Base-by-base conservation (phyloP, 2,113 vertebrate species). In the Casuarius casuarius region DNA sequence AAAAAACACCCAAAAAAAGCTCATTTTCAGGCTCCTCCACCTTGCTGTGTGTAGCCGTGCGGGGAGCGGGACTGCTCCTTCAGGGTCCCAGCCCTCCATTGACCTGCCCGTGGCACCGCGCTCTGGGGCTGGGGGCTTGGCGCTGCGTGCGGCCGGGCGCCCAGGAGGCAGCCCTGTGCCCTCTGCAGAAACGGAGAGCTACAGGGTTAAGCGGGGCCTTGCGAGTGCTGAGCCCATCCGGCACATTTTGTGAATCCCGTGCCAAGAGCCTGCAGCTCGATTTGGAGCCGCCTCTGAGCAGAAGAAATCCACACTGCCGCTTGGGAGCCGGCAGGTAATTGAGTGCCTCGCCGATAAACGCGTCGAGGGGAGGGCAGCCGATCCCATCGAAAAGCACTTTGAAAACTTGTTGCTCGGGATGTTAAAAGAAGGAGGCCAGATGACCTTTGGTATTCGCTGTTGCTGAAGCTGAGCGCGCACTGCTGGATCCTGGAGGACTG, bases 281-380 rank as follows among this genome's bases (percentile, higher is more conserved):
- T 52, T 84, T 66, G 46, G 44, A 86, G 40, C 7, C 51, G 19
- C 5, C 11, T 67, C 12, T 0, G 21, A 52, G 28, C n/a, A 73
- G 63, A 40, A 15, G 46, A 10, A 23, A 25, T 4, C 26, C 19
- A 48, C 19, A 58, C 15, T 7, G 54, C 15, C 54, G 13, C 29
- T 16, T 29, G 46, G 78, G 35, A 88, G 7, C 7, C 9, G 26
- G 6, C 1, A 31, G 9, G 46, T 61, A n/a, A 23, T 0, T 1
- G 4, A n/a, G 23, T 5, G n/a, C 7, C 38, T 52, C 71, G 76
- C 26, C 40, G 28, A 6, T 3, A 10, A 63, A 26, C 0, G 0
- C 12, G 38, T 26, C 19, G 22, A 0, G 0, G 22, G 21, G 61
- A 54, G 14, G 9, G 33, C 20, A 40, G 48, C 29, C 1, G 5